Evolutionary conservation across 1,140 invertebrate species (phyloP), one percentile per base, ranked within the genome.

Genomic region (Atopsyche davidsoni): DNA sequence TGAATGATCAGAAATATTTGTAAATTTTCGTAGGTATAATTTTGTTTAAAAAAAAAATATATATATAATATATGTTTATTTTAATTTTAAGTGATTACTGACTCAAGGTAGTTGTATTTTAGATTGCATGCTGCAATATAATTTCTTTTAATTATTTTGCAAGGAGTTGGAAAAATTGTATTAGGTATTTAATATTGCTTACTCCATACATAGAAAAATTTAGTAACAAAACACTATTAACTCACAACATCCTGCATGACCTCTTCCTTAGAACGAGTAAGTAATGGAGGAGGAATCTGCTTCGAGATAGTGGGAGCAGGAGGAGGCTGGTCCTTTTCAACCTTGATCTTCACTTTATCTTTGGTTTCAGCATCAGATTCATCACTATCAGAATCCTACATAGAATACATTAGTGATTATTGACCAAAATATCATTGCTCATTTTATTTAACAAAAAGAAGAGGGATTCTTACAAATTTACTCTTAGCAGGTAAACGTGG

Each of bases 391-490:
- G 62, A 62, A 13, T 69, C 67, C 66, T 67, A 49, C 35, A 57
- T 35, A 18, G 39, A 45, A 38, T 4, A 28, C 24, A 43, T 17
- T 1, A 11, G 10, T 2, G 14, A 4, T 21, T 10, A n/a, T 35
- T 21, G 14, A 46, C 1, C 1, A 39, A 11, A 21, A 31, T 36
- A 52, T 21, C 10, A 36, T 21, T 3, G 2, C 23, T 22, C 13
- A 23, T 14, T 38, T 16, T 1, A 18, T 24, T 4, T 11, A 41
- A n/a, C 19, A 34, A n/a, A n/a, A n/a, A n/a, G n/a, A n/a, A n/a
- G n/a, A n/a, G 24, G 6, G 4, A 10, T 34, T 78, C 82, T 79
- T 76, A 89, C 87, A 80, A 90, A 91, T 83, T 87, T 87, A 68
- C 87, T 89, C 69, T 83, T 87, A 49, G 70, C 68, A 9, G 83